Evolutionary conservation across 2,888 invertebrate genomes (phyloP).

Genomic region (Masnerella sp.): DNA sequence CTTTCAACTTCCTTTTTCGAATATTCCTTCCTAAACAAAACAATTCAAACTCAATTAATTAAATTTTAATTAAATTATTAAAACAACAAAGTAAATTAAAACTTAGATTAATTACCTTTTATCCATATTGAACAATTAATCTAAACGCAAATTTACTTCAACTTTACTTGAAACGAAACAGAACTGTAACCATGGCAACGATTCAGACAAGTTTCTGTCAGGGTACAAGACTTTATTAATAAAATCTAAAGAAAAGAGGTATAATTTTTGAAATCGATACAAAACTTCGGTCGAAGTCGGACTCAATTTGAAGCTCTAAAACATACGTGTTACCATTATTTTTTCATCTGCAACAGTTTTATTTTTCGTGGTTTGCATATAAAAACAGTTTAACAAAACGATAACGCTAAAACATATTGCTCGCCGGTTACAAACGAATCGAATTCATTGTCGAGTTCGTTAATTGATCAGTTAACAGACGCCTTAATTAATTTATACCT

Average conservation of each 20-base stretch:
- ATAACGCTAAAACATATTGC: constrained; percentile 7
- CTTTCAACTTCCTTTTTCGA: too few relatives aligned
- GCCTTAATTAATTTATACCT: background rate
- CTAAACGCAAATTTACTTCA: too few relatives aligned
- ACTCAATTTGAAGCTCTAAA: constrained; percentile 11
- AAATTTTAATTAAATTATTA: too few relatives aligned
- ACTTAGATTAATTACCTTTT: constrained; percentile 2
- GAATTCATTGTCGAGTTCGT: background rate
- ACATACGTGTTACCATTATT: constrained; percentile 9
- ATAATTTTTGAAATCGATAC: constrained; percentile 23
- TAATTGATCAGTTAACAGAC: constrained; percentile 4
- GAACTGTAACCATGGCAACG: background rate
- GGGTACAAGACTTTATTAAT: constrained; percentile 39
- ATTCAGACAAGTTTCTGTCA: background rate
- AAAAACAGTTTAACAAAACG: constrained; percentile 48
- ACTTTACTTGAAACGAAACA: too few relatives aligned
- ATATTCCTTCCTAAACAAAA: too few relatives aligned
- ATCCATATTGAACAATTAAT: background rate
- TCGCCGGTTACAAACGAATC: constrained; percentile 8
- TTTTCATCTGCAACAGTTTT: constrained; percentile 27
- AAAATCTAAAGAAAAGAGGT: constrained; percentile 18
- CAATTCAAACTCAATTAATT: too few relatives aligned
- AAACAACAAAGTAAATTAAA: too few relatives aligned
- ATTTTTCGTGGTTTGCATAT: constrained; percentile 45
- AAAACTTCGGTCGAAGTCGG: constrained; percentile 7